Evolutionary conservation across 2,888 invertebrate genomes (phyloP).

Genomic region (Cyrtodaria siliqua): DNA sequence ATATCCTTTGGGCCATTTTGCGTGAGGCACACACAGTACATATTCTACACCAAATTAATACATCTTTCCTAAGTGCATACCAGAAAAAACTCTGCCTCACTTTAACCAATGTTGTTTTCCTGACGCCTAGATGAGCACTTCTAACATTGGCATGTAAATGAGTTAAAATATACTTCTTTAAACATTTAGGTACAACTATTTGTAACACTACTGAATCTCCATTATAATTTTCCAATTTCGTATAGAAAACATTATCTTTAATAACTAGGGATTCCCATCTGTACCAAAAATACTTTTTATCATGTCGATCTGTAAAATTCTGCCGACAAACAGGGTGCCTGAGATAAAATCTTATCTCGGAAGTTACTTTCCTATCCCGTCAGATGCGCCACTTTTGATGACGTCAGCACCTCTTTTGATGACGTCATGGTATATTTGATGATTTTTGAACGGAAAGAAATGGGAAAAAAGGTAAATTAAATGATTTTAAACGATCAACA

Average conservation of each 20-base stretch:
- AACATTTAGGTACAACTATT: slow-evolving; percentile 12
- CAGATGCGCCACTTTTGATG: too few species aligned
- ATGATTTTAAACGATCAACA: too few species aligned
- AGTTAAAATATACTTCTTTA: neutral
- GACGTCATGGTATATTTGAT: too few species aligned
- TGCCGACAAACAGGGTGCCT: too few species aligned
- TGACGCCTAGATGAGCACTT: slow-evolving; percentile 38
- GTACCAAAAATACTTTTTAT: slow-evolving; percentile 44
- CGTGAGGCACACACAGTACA: slow-evolving; percentile 9
- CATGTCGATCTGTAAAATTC: too few species aligned
- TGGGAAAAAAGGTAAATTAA: too few species aligned
- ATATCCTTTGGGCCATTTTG: neutral
- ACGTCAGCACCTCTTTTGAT: too few species aligned
- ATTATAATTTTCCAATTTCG: slow-evolving; percentile 7
- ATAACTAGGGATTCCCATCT: slow-evolving; percentile 41
- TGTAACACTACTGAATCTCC: slow-evolving; percentile 3
- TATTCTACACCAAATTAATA: slow-evolving; percentile 15
- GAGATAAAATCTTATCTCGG: too few species aligned
- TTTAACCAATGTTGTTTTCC: slow-evolving; percentile 17
- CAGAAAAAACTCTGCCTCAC: slow-evolving; percentile 40
- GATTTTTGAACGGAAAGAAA: too few species aligned
- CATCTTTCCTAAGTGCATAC: slow-evolving; percentile 22
- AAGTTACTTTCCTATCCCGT: too few species aligned
- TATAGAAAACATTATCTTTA: slow-evolving; percentile 28
- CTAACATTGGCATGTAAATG: slow-evolving; percentile 10